Base-by-base conservation (phyloP, 2,113 vertebrate species). In the Sinocyclocheilus rhinocerous region DNA sequence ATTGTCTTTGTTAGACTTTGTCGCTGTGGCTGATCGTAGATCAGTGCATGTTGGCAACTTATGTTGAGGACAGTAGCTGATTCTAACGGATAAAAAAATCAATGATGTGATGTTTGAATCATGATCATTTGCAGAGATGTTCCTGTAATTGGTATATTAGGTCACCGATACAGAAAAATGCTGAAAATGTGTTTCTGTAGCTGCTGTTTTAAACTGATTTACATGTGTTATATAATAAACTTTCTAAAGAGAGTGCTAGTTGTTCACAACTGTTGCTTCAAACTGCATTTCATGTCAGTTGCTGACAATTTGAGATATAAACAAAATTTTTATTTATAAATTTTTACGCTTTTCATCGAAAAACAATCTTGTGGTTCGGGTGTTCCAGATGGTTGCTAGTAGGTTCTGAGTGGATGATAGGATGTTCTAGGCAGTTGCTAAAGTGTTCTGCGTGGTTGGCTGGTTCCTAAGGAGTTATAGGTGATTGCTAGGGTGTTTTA, bases 211-310 rank as follows among this genome's bases (percentile, higher is more conserved):
- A 77, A 78, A 78, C 73, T 61, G 45, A 50, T 79, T 70, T 55
- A 57, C 22, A 79, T 85, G 59, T 81, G 67, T 65, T 86, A 8
- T 70, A 67, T 82, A 86, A 86, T 86, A 86, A 86, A 86, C 18
- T 61, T 75, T 36, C 69, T 75, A 73, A 42, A 73, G 20, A n/a
- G 70, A 73, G 22, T n/a, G 36, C 70, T 73, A 42, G 18, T 73
- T 18, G 67, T 36, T n/a, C 42, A 22, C 65, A 18, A 42, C 70
- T 13, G 18, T 39, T 77, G 50, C 26, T 29, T 77, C 9, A 55
- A 52, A 20, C 76, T 11, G 10, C 9, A 33, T 20, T 55, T 55
- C 8, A 52, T 77, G 15, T 9, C 45, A 77, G 18, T 29, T 77
- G 26, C 18, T 36, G 52, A 59, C 4, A 36, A 33, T 36, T 78